Evolutionary conservation across 1,140 invertebrate species (phyloP), one percentile per base, ranked within the genome.

Genomic region (Drosophila tani): DNA sequence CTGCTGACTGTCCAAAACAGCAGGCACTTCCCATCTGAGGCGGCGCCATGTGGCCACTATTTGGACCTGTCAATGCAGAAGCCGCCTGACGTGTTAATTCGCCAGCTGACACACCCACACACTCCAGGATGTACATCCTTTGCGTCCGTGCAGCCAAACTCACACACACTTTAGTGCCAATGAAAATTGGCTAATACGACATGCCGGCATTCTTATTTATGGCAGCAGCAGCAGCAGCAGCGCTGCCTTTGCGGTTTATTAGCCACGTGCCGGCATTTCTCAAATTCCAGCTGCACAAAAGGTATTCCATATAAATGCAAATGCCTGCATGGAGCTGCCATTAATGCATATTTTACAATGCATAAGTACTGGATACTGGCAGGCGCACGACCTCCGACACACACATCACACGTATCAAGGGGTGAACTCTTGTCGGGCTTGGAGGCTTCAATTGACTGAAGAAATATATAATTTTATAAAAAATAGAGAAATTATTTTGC

Each of bases 221-320:
- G 70, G 46, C 55, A 17, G 29, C n/a, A 46, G 45, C 67, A 29
- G 68, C n/a, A 17, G 29, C 19, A 46, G 45, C 68, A 29, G 68
- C n/a, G 15, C 67, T 43, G 55, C 68, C 53, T 76, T 62, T 60
- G 63, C 59, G 53, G 35, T 71, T 88, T 75, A 87, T 84, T 84
- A 76, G 68, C 67, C 79, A 82, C 83, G 85, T 88, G 81, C 73
- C 59, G 58, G 65, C 68, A 88, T 84, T 58, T 51, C 66, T 43
- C 51, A 24, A 78, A 64, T 66, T 63, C 53, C 47, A 49, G 35
- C 55, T 57, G 50, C 64, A 62, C 46, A 73, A 66, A 65, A 65
- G 67, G 56, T 66, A 84, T 78, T 81, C 57, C 81, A 87, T 88
- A 74, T 88, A 88, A 88, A 87, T 87, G 83, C 84, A 84, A 87